A percentile compares a stretch with the other conserved stretches of the same genome.
Evolutionary conservation across 2,113 vertebrate species (phyloP).

Genomic region (Psilopsiagon aymara): DNA sequence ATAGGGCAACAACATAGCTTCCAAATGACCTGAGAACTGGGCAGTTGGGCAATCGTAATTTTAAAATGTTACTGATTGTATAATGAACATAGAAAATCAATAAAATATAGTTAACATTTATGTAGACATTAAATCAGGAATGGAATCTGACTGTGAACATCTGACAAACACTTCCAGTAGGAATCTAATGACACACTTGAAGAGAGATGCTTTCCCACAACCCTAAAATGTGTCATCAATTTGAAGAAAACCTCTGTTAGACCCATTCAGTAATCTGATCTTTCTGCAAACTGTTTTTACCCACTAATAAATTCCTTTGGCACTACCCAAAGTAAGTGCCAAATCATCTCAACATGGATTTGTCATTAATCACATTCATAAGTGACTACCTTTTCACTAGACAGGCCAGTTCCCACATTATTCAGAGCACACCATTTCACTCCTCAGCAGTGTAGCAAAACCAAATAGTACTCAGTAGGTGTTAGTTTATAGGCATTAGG

Average conservation of each 20-base stretch:
- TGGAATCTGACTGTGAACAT: background rate
- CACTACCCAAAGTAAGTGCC: background rate
- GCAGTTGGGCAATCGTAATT: background rate
- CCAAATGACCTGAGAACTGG: background rate
- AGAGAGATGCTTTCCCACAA: background rate
- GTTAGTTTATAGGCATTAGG: background rate
- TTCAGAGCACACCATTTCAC: background rate
- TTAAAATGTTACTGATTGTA: constrained; percentile 2
- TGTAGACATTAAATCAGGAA: background rate
- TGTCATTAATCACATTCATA: background rate
- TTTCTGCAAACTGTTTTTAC: constrained; percentile 18
- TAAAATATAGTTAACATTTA: background rate
- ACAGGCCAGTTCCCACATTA: background rate
- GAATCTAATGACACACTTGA: background rate
- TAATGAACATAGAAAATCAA: constrained; percentile 6
- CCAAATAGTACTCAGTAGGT: background rate
- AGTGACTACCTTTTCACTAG: background rate
- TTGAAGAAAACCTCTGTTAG: constrained; percentile 14
- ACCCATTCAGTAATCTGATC: constrained; percentile 38
- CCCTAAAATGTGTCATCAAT: background rate
- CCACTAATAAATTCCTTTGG: constrained; percentile 28
- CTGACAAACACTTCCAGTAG: background rate
- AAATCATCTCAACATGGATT: constrained; percentile 8
- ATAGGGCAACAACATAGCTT: background rate
- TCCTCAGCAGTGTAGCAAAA: background rate